Conservation (phyloP, 2,888 invertebrate species). For the Pilophorus perplexus region DNA sequence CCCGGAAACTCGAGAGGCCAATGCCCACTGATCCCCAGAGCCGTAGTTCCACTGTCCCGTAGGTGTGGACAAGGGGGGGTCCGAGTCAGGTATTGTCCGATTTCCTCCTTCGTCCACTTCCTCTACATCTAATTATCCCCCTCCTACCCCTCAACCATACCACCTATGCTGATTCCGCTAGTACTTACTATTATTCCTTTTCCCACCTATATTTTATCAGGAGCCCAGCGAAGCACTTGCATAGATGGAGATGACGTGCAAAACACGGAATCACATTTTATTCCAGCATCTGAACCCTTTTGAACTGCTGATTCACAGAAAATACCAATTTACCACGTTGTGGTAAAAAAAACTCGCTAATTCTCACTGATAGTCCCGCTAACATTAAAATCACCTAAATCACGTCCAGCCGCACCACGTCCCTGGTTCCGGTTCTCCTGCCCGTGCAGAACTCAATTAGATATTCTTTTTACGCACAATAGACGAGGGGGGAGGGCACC, state of each 20-base stretch:
- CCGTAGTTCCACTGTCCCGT: slow-evolving; percentile 36
- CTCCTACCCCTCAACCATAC: too few relatives aligned
- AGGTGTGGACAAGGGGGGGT: background rate
- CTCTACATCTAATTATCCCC: slow-evolving; percentile 31
- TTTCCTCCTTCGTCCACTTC: slow-evolving; percentile 31
- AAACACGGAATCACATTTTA: too few relatives aligned
- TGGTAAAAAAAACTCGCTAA: too few relatives aligned
- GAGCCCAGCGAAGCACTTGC: too few relatives aligned
- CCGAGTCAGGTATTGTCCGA: slow-evolving; percentile 33
- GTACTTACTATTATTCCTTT: slow-evolving; percentile 4
- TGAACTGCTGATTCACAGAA: too few relatives aligned
- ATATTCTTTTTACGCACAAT: slow-evolving; percentile 9
- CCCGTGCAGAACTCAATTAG: slow-evolving; percentile 2
- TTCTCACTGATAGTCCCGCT: too few relatives aligned
- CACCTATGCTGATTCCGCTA: slow-evolving; percentile 8
- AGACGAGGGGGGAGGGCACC: background rate
- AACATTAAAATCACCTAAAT: too few relatives aligned
- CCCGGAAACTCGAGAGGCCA: slow-evolving; percentile 39
- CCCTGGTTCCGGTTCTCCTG: too few relatives aligned
- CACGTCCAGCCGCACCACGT: too few relatives aligned
- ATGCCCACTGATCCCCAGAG: slow-evolving; percentile 38
- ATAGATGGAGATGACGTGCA: too few relatives aligned
- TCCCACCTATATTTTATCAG: slow-evolving; percentile 13
- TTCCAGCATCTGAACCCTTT: too few relatives aligned
- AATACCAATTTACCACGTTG: too few relatives aligned